Base-by-base conservation (phyloP, 2,888 invertebrate species). In the Volucella inflata region DNA sequence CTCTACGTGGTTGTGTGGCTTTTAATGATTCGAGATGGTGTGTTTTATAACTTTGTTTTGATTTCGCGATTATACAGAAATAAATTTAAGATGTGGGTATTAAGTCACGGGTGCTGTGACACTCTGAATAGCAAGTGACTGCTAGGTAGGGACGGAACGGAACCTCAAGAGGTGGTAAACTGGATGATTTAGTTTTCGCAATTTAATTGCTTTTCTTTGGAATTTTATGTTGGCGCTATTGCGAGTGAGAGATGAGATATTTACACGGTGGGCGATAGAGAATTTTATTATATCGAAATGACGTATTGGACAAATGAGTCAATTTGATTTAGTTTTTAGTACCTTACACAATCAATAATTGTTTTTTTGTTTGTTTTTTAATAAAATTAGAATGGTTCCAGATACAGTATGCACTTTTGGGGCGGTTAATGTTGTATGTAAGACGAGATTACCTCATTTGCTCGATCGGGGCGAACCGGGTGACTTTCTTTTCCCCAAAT, bases 11-110 rank as follows among this genome's bases (percentile, higher is more conserved):
- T 46, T 40, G 50, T 38, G 65, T 21, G 53, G 30, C 30, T 72
- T 72, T 79, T 71, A 76, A 70, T 57, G 70, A 44, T 40, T 60
- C n/a, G 40, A 36, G 48, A 67, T 67, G 71, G 46, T 51, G 36
- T 57, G 48, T 65, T 80, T 80, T 80, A 80, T 75, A 53, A 57
- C 62, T 80, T 68, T 80, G 62, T 80, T 81, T 75, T 81, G 75
- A 70, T 81, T 81, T 70, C 38, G 30, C 68, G 57, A 76, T 81
- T 76, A 76, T 40, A 64, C 64, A 38, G 75, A 76, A 76, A 76
- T 76, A 48, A 76, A 55, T 81, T 76, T 21, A 21, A 65, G 50
- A 42, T 70, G 36, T 62, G 1, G 60, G 42, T 59, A 76, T 65
- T 76, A 50, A 59, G 76, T 76, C 67, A 67, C 44, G 50, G 42